A percentile compares a stretch with the other conserved stretches of the same genome.
Evolutionary conservation across 2,888 invertebrate species (phyloP).

Genomic region (Chloroclysta siterata): DNA sequence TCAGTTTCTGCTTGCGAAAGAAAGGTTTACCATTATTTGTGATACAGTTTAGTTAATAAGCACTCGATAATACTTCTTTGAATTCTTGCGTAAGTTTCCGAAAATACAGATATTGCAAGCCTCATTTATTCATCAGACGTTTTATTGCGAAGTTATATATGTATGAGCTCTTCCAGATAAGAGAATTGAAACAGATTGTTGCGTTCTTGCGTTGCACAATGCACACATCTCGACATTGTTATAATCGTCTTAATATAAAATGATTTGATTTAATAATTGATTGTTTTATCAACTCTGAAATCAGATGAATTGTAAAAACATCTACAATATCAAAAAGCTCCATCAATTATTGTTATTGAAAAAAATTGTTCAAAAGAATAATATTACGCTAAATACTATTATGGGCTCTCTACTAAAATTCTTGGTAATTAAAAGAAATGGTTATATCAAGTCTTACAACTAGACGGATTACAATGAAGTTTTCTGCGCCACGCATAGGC

Average conservation of each 20-base stretch:
- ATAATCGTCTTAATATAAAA: too few relatives aligned
- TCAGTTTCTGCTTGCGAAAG: not conserved
- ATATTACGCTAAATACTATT: too few relatives aligned
- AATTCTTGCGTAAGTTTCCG: not conserved
- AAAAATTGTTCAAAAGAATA: too few relatives aligned
- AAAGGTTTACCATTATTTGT: not conserved
- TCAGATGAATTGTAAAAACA: too few relatives aligned
- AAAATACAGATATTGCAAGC: not conserved
- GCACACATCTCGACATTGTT: not conserved
- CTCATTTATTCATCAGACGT: not conserved
- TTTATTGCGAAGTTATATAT: not conserved
- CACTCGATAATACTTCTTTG: too few relatives aligned
- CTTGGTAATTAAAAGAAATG: too few relatives aligned
- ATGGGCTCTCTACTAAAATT: too few relatives aligned
- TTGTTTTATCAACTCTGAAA: too few relatives aligned
- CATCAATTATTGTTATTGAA: too few relatives aligned
- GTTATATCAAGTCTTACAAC: not conserved
- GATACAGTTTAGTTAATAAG: not conserved
- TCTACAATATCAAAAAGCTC: too few relatives aligned
- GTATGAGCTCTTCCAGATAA: not conserved
- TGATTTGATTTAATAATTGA: too few relatives aligned
- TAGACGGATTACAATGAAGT: conserved; percentile 3
- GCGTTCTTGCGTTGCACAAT: not conserved
- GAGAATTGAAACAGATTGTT: not conserved
- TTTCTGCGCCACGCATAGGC: not conserved